These are phyloP conservation scores for Catharus fuscescens DNA, from an alignment of 2,113 vertebrate species.

Conservation along the genomic window DNA sequence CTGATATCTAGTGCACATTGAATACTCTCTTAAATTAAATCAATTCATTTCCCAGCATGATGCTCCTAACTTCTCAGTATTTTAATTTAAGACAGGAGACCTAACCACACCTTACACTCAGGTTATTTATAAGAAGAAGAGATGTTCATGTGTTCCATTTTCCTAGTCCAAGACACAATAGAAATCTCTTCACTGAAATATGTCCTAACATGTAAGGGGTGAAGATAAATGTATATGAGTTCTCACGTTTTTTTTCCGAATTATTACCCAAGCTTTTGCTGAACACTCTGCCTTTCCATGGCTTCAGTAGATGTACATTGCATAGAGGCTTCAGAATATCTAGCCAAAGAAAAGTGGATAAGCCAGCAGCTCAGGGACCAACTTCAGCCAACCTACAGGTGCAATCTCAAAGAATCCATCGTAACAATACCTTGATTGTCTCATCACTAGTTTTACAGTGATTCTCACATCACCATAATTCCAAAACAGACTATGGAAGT, in stretches of 20 bases:
- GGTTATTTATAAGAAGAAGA: background rate
- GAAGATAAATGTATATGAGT: background rate
- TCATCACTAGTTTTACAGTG: background rate
- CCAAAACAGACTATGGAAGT: background rate
- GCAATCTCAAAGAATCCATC: background rate
- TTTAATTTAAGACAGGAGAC: constrained; percentile 23
- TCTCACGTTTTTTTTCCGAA: background rate
- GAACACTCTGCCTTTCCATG: background rate
- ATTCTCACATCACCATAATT: background rate
- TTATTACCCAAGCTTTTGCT: background rate
- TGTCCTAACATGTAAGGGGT: background rate
- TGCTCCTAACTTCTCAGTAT: background rate
- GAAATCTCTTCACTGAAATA: background rate
- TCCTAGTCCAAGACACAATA: background rate
- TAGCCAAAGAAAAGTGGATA: background rate
- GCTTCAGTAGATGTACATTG: background rate
- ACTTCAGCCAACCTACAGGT: background rate
- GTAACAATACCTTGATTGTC: background rate
- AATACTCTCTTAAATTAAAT: constrained; percentile 54
- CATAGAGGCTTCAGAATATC: background rate
- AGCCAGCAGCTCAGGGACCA: background rate
- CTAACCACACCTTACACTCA: background rate
- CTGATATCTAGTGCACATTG: constrained; percentile 29
- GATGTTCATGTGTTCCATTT: background rate
- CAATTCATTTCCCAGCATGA: constrained; percentile 43